Evolutionary conservation across 2,113 vertebrate species (phyloP), one percentile per base, ranked within the genome.

Genomic region (Corythoichthys haematopterus): DNA sequence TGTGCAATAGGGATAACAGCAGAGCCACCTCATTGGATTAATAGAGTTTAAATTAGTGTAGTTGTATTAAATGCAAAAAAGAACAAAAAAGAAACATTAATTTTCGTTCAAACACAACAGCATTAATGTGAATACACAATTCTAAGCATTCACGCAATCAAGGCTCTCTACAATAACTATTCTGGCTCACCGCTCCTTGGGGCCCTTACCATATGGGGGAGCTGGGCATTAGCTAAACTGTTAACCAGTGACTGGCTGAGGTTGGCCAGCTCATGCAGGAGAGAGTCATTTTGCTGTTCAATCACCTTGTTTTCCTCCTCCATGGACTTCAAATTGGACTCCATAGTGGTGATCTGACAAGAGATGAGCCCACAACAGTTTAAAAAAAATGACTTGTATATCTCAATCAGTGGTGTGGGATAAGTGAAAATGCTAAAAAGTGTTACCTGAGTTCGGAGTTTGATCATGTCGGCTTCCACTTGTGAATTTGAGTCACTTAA

Each of bases 291-390:
- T 94, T 99, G 97, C 90, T 98, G 96, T 92, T 99, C 96, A 88
- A 98, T 98, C 88, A 94, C 96, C 92, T 98, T 98, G 93, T 99
- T 99, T 91, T 99, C 97, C 91, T 98, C 96, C 89, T 99, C 96
- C 88, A 98, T 95, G 51, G 94, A 98, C 95, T 98, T 98, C 93
- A 99, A 93, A 94, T 92, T 99, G 93, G 94, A 96, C 93, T 98
- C 97, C 97, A 99, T 98, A 70, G 96, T 98, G 74, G 97, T 98
- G 80, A 98, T 99, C 97, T 99, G 84, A 64, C 61, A 76, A 76
- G 28, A 72, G 84, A 1, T 65, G 43, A 57, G 15, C 55, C 55
- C 64, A 71, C 64, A 48, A 28, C 20, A 33, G 7, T 62, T 74
- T 82, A 65, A 80, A 50, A 16, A 45, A n/a, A 8, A 57, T 36